Conservation (phyloP, 2,113 vertebrate species). For the Sus scrofa region T2T-Sscrofa CM000813.6:2229001-2229500, state of each 20-base stretch:
- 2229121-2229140: background rate
- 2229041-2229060: rapidly evolving
- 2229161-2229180: background rate
- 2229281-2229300: no score
- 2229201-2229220: no score
- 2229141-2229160: rapidly evolving
- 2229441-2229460: rapidly evolving
- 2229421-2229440: rapidly evolving
- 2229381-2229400: rapidly evolving
- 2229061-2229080: background rate
- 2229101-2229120: background rate
- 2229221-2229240: rapidly evolving
- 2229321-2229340: rapidly evolving
- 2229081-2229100: background rate
- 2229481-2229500: rapidly evolving
- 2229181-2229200: rapidly evolving
- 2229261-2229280: rapidly evolving
- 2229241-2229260: background rate
- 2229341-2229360: no score
- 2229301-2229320: background rate
- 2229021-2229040: background rate
- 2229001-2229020: slow-evolving; percentile 92
- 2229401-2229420: rapidly evolving
- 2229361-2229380: no score
- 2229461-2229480: rapidly evolving